Evolutionary conservation across 1,140 invertebrate genomes (phyloP).

Genomic region (Sycobia sp.): DNA sequence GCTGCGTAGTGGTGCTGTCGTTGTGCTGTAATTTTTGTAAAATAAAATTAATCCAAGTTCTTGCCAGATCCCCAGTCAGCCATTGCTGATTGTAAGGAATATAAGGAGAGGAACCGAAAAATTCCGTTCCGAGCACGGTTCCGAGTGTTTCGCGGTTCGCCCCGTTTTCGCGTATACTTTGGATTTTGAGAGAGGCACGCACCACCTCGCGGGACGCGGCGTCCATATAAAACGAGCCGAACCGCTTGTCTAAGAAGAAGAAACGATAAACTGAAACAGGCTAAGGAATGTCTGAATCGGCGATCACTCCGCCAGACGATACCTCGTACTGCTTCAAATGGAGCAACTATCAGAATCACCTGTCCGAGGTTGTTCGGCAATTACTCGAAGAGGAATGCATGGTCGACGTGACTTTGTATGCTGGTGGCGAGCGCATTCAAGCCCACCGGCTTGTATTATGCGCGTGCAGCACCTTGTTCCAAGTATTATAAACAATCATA

Average conservation of each 20-base stretch:
- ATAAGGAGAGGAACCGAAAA: constrained; percentile 22
- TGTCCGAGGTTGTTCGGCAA: constrained; percentile 57
- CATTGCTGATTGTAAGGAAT: no score
- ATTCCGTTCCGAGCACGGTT: constrained; percentile 48
- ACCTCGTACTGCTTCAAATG: constrained; percentile 63
- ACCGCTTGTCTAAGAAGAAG: constrained; percentile 19
- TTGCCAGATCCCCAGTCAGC: background rate
- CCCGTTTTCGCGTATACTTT: constrained; percentile 9
- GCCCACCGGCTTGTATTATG: constrained; percentile 67
- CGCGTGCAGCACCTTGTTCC: constrained; percentile 66
- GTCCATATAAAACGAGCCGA: background rate
- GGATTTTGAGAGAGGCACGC: no score
- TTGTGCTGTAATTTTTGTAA: no score
- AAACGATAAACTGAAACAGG: constrained; percentile 32
- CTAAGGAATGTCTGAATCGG: constrained; percentile 18
- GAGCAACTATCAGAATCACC: constrained; percentile 65
- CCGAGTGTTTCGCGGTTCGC: constrained; percentile 41
- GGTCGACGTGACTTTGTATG: constrained; percentile 65
- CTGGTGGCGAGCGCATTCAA: constrained; percentile 61
- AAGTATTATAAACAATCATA: constrained; percentile 48
- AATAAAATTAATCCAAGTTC: no score
- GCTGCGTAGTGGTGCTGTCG: no score
- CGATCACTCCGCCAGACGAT: background rate
- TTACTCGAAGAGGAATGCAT: constrained; percentile 61
- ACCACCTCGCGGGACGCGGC: no score